Conservation (phyloP, 2,888 invertebrate species). For the Clunio marinus region DNA sequence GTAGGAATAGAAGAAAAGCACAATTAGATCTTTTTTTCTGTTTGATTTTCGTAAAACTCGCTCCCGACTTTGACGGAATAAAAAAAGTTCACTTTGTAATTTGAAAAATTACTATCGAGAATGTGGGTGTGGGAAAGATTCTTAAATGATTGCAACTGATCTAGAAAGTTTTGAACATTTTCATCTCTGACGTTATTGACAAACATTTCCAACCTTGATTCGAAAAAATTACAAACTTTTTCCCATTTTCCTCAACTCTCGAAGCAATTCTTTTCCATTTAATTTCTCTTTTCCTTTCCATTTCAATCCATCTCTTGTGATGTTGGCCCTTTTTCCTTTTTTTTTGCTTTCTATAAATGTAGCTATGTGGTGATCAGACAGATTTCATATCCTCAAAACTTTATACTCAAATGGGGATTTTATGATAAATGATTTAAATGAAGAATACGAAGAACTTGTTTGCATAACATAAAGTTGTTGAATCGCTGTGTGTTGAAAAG, state of each 20-base stretch:
- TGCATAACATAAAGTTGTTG: not conserved
- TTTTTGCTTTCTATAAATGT: not conserved
- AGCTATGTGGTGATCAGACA: not conserved
- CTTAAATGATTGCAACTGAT: too few relatives aligned
- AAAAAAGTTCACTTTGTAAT: conserved; percentile 1
- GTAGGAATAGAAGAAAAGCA: not conserved
- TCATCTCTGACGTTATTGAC: not conserved
- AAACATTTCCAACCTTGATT: not conserved
- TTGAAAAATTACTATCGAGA: conserved; percentile 7
- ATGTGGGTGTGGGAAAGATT: not conserved
- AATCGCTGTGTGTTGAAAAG: not conserved
- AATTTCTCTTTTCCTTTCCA: conserved; percentile 1
- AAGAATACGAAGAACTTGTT: not conserved
- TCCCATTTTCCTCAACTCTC: conserved; percentile 4
- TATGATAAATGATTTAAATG: not conserved
- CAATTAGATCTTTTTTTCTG: not conserved
- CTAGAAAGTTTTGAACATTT: too few relatives aligned
- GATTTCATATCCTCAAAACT: not conserved
- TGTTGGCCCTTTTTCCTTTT: not conserved
- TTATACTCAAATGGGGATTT: not conserved
- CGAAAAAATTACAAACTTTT: not conserved
- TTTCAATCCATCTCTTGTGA: not conserved
- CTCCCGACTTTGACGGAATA: not conserved
- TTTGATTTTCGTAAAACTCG: not conserved
- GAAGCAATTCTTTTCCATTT: conserved; percentile 1